Evolutionary conservation across 2,888 invertebrate genomes (phyloP), one percentile per base, ranked within the genome.

Genomic region (Chrysina gloriosa): DNA sequence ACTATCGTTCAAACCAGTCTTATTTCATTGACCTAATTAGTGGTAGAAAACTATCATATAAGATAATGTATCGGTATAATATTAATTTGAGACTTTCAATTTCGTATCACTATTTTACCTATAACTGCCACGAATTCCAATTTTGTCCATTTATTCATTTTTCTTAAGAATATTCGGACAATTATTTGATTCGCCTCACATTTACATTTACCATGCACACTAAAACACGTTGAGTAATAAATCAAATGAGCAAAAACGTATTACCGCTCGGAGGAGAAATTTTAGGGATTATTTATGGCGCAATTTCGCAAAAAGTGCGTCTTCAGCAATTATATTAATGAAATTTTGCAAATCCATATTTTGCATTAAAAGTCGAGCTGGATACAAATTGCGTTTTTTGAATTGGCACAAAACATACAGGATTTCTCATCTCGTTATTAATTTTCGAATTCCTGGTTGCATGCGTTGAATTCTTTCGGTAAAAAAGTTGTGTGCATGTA

Each of bases 251-350:
- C 52, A 27, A 6, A 52, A 52, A 19, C 52, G 29, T 25, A 29
- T 29, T 29, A 29, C 16, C 27, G 29, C 27, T 29, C 19, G 16
- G 4, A 19, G 29, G 27, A 52, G 29, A 21, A 50, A 29, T 14
- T 52, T 52, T 3, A 4, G 9, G 29, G 14, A 27, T 27, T 52
- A 52, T 52, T 52, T 52, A 52, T 52, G 52, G 52, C 52, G 31
- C 52, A 52, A 29, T 27, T 52, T 52, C 14, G 19, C 14, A 52
- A 52, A 52, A 52, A 16, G 29, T 29, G 16, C 31, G 29, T 29
- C 29, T 52, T 52, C 16, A 52, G 16, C 52, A 52, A 52, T 52
- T 52, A 52, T 52, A 52, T 29, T 52, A 52, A 52, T 52, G 52
- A 52, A 31, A 52, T 31, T 52, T 23, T 27, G 29, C 52, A 31